A percentile compares a stretch with the other conserved stretches of the same genome.
These are phyloP conservation scores for Accipiter cooperii DNA, from an alignment of 2,113 vertebrate genomes.

Conservation along the genomic window DNA sequence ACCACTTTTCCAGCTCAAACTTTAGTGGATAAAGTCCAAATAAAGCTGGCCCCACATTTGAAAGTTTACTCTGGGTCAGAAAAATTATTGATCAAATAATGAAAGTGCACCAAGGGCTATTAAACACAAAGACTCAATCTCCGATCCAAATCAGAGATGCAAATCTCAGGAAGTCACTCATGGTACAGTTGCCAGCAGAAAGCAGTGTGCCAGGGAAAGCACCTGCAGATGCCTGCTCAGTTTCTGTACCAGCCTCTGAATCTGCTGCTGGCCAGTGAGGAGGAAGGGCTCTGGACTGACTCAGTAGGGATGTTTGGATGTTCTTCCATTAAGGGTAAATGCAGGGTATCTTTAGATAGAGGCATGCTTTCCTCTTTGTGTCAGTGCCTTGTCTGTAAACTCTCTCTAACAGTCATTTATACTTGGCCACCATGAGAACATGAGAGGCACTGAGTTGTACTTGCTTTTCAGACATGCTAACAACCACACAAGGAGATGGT, in stretches of 20 bases:
- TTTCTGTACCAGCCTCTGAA: background rate
- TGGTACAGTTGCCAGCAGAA: background rate
- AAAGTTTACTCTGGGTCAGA: background rate
- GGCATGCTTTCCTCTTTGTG: background rate
- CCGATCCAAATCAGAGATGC: background rate
- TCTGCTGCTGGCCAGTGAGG: background rate
- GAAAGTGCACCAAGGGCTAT: background rate
- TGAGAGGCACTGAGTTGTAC: background rate
- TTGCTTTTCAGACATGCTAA: background rate
- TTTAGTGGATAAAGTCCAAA: slow-evolving; percentile 4
- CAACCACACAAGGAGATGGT: background rate
- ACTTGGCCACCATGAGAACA: accelerated
- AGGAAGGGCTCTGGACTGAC: background rate
- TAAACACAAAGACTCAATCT: background rate
- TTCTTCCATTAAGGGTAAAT: background rate
- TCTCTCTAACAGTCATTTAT: background rate
- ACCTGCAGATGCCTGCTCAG: background rate
- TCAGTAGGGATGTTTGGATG: background rate
- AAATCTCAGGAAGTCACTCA: background rate
- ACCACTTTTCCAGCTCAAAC: background rate
- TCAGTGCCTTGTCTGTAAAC: background rate
- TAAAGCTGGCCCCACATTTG: background rate
- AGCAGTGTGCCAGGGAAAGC: background rate
- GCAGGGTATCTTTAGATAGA: background rate
- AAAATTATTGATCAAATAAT: background rate